Base-by-base conservation (phyloP, 2,113 vertebrate genomes). In the Podilymbus podiceps region DNA sequence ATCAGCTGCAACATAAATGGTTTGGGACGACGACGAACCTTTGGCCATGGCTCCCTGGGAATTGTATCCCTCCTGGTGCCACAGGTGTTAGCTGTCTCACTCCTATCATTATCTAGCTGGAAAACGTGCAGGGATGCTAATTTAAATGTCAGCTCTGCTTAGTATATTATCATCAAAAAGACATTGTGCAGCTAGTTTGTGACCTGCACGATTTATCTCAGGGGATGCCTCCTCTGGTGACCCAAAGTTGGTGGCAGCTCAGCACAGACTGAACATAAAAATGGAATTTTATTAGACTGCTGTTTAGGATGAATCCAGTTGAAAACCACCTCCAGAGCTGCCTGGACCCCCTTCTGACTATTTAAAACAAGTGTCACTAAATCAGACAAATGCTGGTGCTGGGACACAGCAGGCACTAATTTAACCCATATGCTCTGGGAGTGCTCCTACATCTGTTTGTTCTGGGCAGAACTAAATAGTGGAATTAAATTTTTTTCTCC, bases 391-490 rank as follows among this genome's bases (percentile, higher is more conserved):
- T 80, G 94, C 85, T 2, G 12, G 49, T 85, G 93, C 91, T 96
- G 95, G 89, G 84, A 67, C 95, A 75, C 95, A 97, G 95, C 94
- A 94, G 91, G 95, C 89, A 85, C 77, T 97, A 95, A 97, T 97
- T 97, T 96, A 97, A 97, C 94, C 93, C 96, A 96, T 96, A 97
- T 97, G 96, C 78, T 95, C 91, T 91, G 93, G 81, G 84, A 97
- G 58, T 50, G 67, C 81, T 95, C 55, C 75, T 90, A 88, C 95
- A 96, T 94, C 95, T 96, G 95, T 94, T 89, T 88, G 35, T 94
- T 96, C 88, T 66, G 91, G 88, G 93, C 81, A 95, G 58, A 96
- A 83, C 35, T 95, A 93, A 91, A 75, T 12, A 74, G 58, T 23
- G 30, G 71, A 91, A 93, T 91, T 79, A 76, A 67, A 4, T 62